phyloP scores from a whole-genome alignment of 2,888 invertebrate species.

The Theretra japonica region DNA sequence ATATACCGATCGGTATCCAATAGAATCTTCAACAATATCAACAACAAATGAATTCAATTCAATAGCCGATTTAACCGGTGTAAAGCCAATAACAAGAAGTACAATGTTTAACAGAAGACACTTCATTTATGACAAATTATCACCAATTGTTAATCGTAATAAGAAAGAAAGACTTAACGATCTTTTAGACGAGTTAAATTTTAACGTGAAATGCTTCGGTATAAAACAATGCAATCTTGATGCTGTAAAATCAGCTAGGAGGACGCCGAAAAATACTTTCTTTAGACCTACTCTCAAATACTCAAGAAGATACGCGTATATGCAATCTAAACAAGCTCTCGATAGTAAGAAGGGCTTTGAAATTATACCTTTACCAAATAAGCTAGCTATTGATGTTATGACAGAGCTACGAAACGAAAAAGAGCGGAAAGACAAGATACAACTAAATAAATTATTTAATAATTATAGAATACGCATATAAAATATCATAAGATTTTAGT shows the following conservation, averaged over 20 bases:
- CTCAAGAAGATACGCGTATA: not conserved
- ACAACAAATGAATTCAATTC: not conserved
- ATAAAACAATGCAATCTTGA: not conserved
- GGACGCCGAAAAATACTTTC: not conserved
- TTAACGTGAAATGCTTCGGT: conserved; percentile 12
- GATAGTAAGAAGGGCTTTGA: not conserved
- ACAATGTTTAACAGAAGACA: conserved; percentile 18
- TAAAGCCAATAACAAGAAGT: not conserved
- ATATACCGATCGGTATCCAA: too few relatives aligned
- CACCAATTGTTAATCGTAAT: not conserved
- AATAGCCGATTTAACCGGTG: not conserved
- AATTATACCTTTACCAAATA: conserved; percentile 23
- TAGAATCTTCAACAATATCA: not conserved
- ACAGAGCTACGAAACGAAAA: not conserved
- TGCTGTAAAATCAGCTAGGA: not conserved
- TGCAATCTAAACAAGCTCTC: not conserved
- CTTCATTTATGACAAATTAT: not conserved
- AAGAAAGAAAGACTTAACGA: conserved; percentile 18
- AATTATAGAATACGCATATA: not conserved
- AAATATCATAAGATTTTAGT: too few relatives aligned
- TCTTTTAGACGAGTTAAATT: conserved; percentile 26
- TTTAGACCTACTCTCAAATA: not conserved
- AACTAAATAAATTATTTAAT: too few relatives aligned
- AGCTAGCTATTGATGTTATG: conserved; percentile 18
- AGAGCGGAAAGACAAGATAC: not conserved